These are phyloP conservation scores for Talpa occidentalis DNA, from an alignment of 2,113 vertebrate genomes.

Conservation along the genomic window DNA sequence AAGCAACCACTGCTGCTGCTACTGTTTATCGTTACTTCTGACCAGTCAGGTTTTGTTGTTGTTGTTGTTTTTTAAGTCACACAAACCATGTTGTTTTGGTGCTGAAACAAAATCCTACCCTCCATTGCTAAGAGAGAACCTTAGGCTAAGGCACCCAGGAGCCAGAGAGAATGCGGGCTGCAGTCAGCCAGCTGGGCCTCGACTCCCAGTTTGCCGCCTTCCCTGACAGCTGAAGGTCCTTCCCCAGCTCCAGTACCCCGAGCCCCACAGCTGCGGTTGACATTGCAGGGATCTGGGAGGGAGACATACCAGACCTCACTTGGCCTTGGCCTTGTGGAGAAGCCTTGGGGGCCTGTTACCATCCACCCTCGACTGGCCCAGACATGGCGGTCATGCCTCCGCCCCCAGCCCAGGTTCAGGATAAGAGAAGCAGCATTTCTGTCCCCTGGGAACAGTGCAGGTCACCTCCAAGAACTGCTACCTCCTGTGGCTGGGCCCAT, in stretches of 20 bases:
- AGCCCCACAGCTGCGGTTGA: background rate
- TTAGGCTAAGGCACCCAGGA: background rate
- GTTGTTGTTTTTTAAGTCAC: background rate
- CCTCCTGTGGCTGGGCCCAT: background rate
- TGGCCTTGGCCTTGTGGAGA: background rate
- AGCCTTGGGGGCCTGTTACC: background rate
- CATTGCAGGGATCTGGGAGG: background rate
- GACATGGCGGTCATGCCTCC: background rate
- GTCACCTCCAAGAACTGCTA: background rate
- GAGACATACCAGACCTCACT: background rate
- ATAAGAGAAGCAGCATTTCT: background rate
- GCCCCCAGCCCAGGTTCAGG: background rate
- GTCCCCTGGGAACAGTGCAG: background rate
- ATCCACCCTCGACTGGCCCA: background rate
- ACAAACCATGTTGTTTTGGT: slow-evolving; percentile 34
- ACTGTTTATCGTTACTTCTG: background rate
- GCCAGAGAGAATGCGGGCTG: background rate
- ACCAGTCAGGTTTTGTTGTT: background rate
- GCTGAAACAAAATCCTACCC: slow-evolving; percentile 45
- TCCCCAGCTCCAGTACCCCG: background rate
- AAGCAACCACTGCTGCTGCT: background rate
- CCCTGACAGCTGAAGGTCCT: background rate
- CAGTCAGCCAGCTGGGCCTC: background rate
- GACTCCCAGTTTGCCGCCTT: background rate
- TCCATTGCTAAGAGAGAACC: background rate